These are phyloP conservation scores for Orius insidiosus DNA, from an alignment of 1,140 invertebrate species.

Conservation along the genomic window DNA sequence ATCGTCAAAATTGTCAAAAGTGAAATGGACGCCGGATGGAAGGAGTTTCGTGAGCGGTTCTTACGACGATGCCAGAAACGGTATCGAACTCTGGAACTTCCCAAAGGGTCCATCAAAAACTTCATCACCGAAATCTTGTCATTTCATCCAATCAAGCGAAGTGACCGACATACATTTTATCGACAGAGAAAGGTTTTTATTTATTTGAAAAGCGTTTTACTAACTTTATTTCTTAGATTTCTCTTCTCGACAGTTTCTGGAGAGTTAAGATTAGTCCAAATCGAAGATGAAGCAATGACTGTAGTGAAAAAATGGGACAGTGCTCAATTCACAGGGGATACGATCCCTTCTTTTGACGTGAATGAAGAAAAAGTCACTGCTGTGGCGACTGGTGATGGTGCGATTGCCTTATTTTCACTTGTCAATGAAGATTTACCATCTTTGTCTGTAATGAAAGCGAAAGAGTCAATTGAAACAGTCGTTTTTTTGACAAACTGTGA, in stretches of 20 bases:
- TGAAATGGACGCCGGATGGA: too few relatives aligned
- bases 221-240: constrained; percentile 3
- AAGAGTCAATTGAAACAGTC: background rate
- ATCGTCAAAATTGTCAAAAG: too few relatives aligned
- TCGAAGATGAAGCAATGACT: background rate
- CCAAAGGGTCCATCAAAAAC: too few relatives aligned
- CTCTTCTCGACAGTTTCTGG: constrained; percentile 1
- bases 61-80: too few relatives aligned
- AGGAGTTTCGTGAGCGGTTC: too few relatives aligned
- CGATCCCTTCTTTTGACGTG: background rate
- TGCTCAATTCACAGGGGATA: background rate
- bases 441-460: background rate
- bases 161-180: too few relatives aligned
- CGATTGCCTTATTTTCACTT: background rate
- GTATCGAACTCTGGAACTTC: too few relatives aligned
- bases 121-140: too few relatives aligned
- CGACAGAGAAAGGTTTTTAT: too few relatives aligned
- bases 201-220: too few relatives aligned
- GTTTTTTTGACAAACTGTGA: constrained; percentile 7
- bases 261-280: background rate
- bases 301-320: background rate
- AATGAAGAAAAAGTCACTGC: background rate
- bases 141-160: too few relatives aligned
- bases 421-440: background rate
- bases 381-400: background rate